A percentile compares a stretch with the other conserved stretches of the same genome.
Evolutionary conservation across 2,888 invertebrate species (phyloP).

Genomic region (Octodonta nipae): DNA sequence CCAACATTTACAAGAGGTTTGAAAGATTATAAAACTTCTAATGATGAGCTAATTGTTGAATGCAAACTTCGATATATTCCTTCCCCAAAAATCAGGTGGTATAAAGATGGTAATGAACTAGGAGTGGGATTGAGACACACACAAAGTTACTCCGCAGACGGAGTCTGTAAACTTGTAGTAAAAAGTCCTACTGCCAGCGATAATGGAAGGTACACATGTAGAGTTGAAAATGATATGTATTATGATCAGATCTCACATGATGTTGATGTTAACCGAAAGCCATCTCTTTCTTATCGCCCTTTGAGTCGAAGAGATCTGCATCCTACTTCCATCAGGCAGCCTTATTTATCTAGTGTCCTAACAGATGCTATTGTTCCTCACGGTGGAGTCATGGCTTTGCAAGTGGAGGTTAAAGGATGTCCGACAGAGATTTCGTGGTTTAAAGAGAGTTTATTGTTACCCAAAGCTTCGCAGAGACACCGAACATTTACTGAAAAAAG

Average conservation of each 20-base stretch:
- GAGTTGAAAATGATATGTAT: slow-evolving; percentile 58
- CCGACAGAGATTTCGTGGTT: slow-evolving; percentile 68
- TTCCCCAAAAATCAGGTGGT: slow-evolving; percentile 60
- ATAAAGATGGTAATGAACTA: slow-evolving; percentile 53
- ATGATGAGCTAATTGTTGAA: slow-evolving; percentile 63
- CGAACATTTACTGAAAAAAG: slow-evolving; percentile 54
- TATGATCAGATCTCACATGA: slow-evolving; percentile 62
- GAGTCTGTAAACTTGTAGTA: slow-evolving; percentile 57
- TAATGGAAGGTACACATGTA: slow-evolving; percentile 61
- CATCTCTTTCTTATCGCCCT: slow-evolving; percentile 34
- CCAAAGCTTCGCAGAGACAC: slow-evolving; percentile 48
- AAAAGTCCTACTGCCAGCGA: slow-evolving; percentile 52
- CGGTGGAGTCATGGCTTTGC: slow-evolving; percentile 70
- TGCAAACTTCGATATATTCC: slow-evolving; percentile 67
- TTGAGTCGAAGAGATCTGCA: slow-evolving; percentile 21
- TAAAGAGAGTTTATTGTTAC: slow-evolving; percentile 43
- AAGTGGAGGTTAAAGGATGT: slow-evolving; percentile 61
- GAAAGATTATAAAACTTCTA: slow-evolving; percentile 57
- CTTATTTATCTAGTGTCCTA: slow-evolving; percentile 54
- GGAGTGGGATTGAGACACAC: slow-evolving; percentile 44
- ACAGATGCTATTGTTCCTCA: slow-evolving; percentile 58
- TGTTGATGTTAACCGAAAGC: slow-evolving; percentile 40
- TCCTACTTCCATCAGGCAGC: slow-evolving; percentile 37
- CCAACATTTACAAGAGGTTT: slow-evolving; percentile 61
- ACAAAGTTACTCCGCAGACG: slow-evolving; percentile 56